Percentiles rank a stretch among this genome's conserved stretches.
These are phyloP conservation scores for Atta texana DNA, from an alignment of 1,140 invertebrate species.

Conservation along the genomic window DNA sequence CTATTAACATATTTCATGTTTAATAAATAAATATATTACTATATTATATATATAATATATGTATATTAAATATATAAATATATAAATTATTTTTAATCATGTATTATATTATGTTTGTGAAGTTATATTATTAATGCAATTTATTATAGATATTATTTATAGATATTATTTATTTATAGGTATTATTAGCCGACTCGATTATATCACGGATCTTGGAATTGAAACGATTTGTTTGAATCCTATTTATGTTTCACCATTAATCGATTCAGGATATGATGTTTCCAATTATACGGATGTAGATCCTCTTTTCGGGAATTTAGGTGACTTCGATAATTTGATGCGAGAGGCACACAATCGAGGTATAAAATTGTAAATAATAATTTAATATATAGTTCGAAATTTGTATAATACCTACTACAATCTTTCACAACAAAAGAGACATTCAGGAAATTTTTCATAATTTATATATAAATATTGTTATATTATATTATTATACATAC, in stretches of 20 bases:
- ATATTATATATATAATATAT: neutral
- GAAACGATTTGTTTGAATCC: constrained; percentile 87
- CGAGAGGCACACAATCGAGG: constrained; percentile 75
- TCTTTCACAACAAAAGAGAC: neutral
- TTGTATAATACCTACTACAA: neutral
- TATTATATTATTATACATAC: neutral
- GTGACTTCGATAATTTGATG: constrained; percentile 85
- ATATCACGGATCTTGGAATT: constrained; percentile 85
- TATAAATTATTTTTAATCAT: neutral
- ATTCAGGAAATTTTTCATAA: neutral
- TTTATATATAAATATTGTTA: neutral
- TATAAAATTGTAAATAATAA: constrained; percentile 48
- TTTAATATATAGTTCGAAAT: neutral
- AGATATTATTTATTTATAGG: constrained; percentile 81
- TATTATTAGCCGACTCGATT: constrained; percentile 79
- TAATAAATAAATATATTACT: too few relatives aligned
- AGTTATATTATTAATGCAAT: neutral
- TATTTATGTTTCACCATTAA: constrained; percentile 86
- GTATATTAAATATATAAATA: too few relatives aligned
- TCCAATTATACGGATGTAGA: constrained; percentile 86
- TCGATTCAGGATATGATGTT: constrained; percentile 87
- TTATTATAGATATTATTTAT: constrained; percentile 77
- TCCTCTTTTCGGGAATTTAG: constrained; percentile 86
- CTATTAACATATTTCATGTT: neutral
- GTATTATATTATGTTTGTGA: neutral